Evolutionary conservation across 2,888 invertebrate genomes (phyloP).

Genomic region (Sarcophaga caerulescens): DNA sequence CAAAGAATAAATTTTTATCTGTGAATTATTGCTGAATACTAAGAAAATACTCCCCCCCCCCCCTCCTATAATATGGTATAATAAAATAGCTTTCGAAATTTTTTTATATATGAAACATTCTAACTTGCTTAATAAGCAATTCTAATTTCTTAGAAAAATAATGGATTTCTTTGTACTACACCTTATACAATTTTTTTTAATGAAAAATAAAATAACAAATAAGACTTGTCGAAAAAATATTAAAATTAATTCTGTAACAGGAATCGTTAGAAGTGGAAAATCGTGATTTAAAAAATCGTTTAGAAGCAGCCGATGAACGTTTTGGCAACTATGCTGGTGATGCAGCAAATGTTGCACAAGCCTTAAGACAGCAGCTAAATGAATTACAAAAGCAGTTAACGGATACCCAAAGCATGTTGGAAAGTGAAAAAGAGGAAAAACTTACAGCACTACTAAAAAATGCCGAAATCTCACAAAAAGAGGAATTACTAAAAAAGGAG

Average conservation of each 20-base stretch:
- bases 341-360: conserved; percentile 77
- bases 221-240: not conserved
- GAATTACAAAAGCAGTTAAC: conserved; percentile 76
- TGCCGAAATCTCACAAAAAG: conserved; percentile 91
- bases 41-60: no score
- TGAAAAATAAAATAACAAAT: no score
- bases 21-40: no score
- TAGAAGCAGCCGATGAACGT: conserved; percentile 78
- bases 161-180: no score
- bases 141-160: no score
- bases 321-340: conserved; percentile 79
- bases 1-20: no score
- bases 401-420: conserved; percentile 74
- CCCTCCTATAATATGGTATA: no score
- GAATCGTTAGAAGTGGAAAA: conserved; percentile 77
- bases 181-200: no score
- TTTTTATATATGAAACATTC: no score
- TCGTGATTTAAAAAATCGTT: conserved; percentile 76
- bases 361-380: conserved; percentile 75
- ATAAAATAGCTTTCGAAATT: no score
- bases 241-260: conserved; percentile 70
- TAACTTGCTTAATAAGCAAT: no score
- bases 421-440: conserved; percentile 87
- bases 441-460: conserved; percentile 88
- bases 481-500: conserved; percentile 89